Evolutionary conservation across 1,140 invertebrate genomes (phyloP), one percentile per base, ranked within the genome.

Genomic region (Proctacanthus coquilletti): DNA sequence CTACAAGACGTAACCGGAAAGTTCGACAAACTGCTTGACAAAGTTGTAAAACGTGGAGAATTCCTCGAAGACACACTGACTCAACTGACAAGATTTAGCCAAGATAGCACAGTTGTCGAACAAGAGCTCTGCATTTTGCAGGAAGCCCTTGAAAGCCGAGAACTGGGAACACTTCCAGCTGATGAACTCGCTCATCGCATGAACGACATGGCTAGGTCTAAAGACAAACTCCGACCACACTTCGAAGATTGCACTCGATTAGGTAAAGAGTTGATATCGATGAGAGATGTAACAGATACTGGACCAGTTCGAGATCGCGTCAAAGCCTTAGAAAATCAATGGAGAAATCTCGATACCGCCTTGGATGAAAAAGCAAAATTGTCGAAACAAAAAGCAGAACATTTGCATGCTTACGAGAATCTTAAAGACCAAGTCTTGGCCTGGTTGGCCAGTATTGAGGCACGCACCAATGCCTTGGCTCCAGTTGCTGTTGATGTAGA

Each of bases 201-300:
- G 57, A 51, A 61, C 25, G 64, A 68, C 23, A 54, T 69, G 59
- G 63, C 50, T 43, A 64, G 59, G 53, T 61, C 59, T 56, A 60
- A 60, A 33, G 55, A 60, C 27, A 43, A 49, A 15, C 35, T 60
- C 32, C 36, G 60, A 48, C 65, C 65, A 18, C 43, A 69, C 11
- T 76, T 89, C 36, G 85, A 92, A 46, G 75, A 83, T 42, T 73
- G 86, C 35, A 69, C 92, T 17, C 65, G 71, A 4, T 74, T 74
- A 39, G 91, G 88, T 18, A 88, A 83, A 54, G 75, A 76, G 40
- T 67, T 95, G 9, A 71, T 92, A n/a, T 64, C 75, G 5, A 84
- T 89, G 62, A 84, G 87, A 40, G 86, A 93, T 56, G 79, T 91
- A 3, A 91, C 85, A 1, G 89, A 95, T 49, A 82, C 82, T 0